Conservation (phyloP, 1,140 invertebrate genomes). For the Augochlora pura region DNA sequence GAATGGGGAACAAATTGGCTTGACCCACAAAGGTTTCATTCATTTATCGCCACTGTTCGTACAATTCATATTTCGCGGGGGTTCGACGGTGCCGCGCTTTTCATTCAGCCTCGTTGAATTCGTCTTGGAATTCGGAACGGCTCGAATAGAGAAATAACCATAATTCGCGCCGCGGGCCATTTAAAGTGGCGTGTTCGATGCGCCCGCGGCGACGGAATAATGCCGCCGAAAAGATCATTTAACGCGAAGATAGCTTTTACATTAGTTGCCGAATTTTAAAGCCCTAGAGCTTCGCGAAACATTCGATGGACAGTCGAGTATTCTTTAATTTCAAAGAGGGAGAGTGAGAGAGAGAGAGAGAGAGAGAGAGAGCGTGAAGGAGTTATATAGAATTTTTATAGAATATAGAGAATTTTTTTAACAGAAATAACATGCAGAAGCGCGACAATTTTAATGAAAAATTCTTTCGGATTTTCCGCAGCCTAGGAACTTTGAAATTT, state of each 20-base stretch:
- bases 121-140: slow-evolving; percentile 1
- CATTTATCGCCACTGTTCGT: neutral
- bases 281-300: no score
- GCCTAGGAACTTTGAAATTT: no score
- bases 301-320: no score
- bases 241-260: neutral
- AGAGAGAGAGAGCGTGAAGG: no score
- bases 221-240: neutral
- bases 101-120: neutral
- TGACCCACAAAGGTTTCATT: slow-evolving; percentile 2
- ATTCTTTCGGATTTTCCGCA: no score
- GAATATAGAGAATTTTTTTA: no score
- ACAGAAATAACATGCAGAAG: no score
- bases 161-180: neutral
- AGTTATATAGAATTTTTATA: no score
- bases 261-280: neutral
- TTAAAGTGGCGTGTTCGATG: neutral
- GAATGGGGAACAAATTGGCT: slow-evolving; percentile 1
- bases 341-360: no score
- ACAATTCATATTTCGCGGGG: neutral
- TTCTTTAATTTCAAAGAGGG: no score
- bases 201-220: neutral
- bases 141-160: neutral
- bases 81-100: neutral
- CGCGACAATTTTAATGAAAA: no score